Percentiles rank a stretch among this genome's conserved stretches.
Conservation (phyloP, 2,797 vertebrate species). For the Nothura maculosa region DNA sequence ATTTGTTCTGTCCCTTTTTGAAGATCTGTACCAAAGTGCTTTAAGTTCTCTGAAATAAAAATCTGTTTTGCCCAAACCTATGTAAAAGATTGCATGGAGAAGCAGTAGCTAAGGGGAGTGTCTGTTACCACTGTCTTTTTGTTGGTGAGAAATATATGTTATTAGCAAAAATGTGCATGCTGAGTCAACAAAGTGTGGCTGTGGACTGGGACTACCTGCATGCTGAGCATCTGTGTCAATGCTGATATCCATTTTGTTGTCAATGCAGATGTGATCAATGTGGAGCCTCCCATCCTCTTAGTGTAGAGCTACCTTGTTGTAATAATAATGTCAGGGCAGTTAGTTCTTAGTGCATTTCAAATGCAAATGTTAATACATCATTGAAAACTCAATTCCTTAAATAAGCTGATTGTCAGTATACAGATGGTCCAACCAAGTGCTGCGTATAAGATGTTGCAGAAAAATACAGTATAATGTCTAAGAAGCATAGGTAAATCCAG, state of each 20-base stretch:
- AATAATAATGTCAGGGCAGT: not conserved
- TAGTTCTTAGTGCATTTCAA: not conserved
- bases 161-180: not conserved
- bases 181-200: not conserved
- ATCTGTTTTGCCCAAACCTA: not conserved
- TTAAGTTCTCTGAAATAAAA: not conserved
- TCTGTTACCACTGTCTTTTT: not conserved
- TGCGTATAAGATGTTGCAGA: not conserved
- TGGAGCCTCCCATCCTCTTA: not conserved
- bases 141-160: not conserved
- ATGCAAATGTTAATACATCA: not conserved
- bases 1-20: not conserved
- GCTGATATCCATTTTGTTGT: not conserved
- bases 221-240: not conserved
- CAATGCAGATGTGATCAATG: not conserved
- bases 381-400: not conserved
- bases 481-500: not conserved
- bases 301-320: not conserved
- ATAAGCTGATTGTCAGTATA: not conserved
- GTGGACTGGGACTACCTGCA: not conserved
- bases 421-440: not conserved
- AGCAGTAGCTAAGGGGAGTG: not conserved
- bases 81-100: not conserved
- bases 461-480: rapidly evolving
- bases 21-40: not conserved